Percentiles rank a stretch among this genome's conserved stretches.
Conservation (phyloP, 2,797 vertebrate genomes). For the Aeoliscus strigatus region DNA sequence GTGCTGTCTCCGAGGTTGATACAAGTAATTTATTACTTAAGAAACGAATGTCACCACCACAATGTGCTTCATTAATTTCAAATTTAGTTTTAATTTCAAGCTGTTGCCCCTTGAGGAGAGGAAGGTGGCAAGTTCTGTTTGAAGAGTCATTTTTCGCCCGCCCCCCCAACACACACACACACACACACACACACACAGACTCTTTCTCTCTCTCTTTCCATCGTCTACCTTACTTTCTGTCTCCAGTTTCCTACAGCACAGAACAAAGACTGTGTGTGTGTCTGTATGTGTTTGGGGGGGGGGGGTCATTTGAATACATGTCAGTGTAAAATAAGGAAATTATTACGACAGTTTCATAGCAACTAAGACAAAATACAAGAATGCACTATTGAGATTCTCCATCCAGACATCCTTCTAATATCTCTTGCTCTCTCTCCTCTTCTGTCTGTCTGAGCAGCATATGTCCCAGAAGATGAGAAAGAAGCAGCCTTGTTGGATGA, state of each 20-base stretch:
- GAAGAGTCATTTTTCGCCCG: constrained; percentile 84
- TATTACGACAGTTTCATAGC: constrained; percentile 53
- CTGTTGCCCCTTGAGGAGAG: constrained; percentile 99
- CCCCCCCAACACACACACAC: too few species aligned
- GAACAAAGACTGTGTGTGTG: constrained; percentile 77
- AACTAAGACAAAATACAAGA: constrained; percentile 39
- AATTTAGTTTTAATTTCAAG: constrained; percentile 99
- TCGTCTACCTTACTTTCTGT: constrained; percentile 46
- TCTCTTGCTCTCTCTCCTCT: constrained; percentile 30
- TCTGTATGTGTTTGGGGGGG: constrained; percentile 15
- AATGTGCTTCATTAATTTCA: constrained; percentile 99
- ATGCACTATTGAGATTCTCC: constrained; percentile 37
- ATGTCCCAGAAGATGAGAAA: constrained; percentile 94
- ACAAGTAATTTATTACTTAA: constrained; percentile 99
- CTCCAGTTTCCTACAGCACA: constrained; percentile 76
- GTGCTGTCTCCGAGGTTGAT: constrained; percentile 99
- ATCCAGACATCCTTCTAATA: constrained; percentile 42
- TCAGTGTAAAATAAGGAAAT: constrained; percentile 68
- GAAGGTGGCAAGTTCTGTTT: constrained; percentile 99
- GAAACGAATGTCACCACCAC: constrained; percentile 99
- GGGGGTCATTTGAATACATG: constrained; percentile 76
- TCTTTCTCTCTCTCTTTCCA: constrained; percentile 57
- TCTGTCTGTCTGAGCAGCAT: constrained; percentile 75
- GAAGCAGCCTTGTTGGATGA: constrained; percentile 91
- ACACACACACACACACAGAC: too few species aligned